Base-by-base conservation (phyloP, 2,888 invertebrate genomes). In the Eupithecia subumbrata region DNA sequence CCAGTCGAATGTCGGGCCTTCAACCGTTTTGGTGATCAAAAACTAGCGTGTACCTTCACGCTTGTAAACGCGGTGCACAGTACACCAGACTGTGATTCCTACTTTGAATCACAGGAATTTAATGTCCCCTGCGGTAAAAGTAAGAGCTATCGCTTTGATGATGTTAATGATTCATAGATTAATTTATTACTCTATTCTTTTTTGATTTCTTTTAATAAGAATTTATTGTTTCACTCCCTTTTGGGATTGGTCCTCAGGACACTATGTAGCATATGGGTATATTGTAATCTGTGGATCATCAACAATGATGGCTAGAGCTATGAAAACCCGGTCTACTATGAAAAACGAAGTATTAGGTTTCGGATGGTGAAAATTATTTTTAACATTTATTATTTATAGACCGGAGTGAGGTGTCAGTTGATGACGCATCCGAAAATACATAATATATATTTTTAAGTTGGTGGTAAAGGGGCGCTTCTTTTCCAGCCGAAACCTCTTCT, bases 21-120 rank as follows among this genome's bases (percentile, higher is more conserved):
- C 0, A 94, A 93, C 79, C 45, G 85, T 0, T 90, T 90, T 66
- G 94, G 94, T 0, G 91, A 91, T 43, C 93, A 93, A 79, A 90
- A 89, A 75, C 81, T 82, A 0, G 88, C 93, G 0, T 94, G 94
- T 78, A 77, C 81, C 0, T 92, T 83, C 80, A 84, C 84, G 0
- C 82, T 94, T 0, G 80, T 86, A 0, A 76, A 79, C 0, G 91
- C 4, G 66, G 12, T n/a, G 40, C 25, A 92, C 0, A 80, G 80
- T 0, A 48, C 86, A 0, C 94, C 94, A 0, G 82, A 86, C 0
- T 93, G 93, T 69, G 82, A 83, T 25, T 37, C 52, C 0, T 72
- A 85, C 4, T 79, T 85, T 11, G 82, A 88, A 0, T 85, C 85
- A 48, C 86, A 88, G 0, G 82, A 83, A 12, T 78, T 85, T 3